Conservation (phyloP, 2,113 vertebrate species). For the Tylochromis polylepis region DNA sequence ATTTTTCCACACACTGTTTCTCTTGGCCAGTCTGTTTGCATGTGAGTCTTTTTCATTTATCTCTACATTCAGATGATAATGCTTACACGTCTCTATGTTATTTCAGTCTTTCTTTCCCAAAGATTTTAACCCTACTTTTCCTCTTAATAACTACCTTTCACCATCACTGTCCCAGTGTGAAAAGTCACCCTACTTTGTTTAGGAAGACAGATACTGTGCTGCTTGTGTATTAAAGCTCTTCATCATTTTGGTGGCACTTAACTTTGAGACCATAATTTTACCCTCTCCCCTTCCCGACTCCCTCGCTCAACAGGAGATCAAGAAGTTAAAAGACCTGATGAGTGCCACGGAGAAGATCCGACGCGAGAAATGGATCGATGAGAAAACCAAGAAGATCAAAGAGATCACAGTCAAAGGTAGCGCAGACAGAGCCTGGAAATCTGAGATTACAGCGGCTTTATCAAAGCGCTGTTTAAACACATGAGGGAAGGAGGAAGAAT, state of each 20-base stretch:
- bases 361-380: constrained; percentile 93
- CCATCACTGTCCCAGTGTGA: background rate
- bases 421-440: background rate
- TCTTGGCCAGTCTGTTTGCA: constrained; percentile 39
- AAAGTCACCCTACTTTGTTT: background rate
- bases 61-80: background rate
- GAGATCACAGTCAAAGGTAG: constrained; percentile 94
- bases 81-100: background rate
- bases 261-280: background rate
- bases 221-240: background rate
- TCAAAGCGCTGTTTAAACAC: background rate
- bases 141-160: background rate
- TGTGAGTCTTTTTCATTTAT: constrained; percentile 41
- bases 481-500: rapidly evolving
- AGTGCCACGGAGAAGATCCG: constrained; percentile 84
- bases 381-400: constrained; percentile 95
- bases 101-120: background rate
- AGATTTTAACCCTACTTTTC: background rate
- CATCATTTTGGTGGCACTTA: background rate
- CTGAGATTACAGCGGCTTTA: background rate
- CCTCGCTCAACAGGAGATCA: constrained; percentile 80
- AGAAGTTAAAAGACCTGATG: constrained; percentile 92
- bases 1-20: background rate
- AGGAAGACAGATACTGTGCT: background rate
- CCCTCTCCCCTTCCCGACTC: background rate